A percentile compares a stretch with the other conserved stretches of the same genome.
Evolutionary conservation across 2,797 vertebrate genomes (phyloP).

Genomic region (Mus minutoides): DNA sequence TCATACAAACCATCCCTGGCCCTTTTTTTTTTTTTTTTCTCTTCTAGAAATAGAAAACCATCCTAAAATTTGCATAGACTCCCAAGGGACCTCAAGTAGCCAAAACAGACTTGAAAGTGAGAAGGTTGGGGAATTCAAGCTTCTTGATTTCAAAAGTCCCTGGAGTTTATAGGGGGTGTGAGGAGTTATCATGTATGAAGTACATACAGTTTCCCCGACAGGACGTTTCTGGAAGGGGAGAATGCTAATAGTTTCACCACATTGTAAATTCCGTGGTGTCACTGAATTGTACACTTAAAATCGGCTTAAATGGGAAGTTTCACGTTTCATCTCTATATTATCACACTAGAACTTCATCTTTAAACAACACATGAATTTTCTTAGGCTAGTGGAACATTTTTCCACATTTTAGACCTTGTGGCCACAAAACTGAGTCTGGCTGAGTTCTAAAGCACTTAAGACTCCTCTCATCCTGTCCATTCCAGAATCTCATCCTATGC

Average conservation of each 20-base stretch:
- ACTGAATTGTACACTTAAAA: not conserved
- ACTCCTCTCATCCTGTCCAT: not conserved
- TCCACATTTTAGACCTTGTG: slow-evolving; percentile 38
- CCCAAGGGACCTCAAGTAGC: not conserved
- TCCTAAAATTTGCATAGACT: slow-evolving; percentile 16
- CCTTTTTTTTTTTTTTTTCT: not conserved
- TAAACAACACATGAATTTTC: not conserved
- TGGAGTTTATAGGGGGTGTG: not conserved
- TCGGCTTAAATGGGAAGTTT: not conserved
- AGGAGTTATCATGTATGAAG: not conserved
- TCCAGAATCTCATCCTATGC: not conserved
- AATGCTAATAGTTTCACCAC: not conserved
- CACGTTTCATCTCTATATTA: not conserved
- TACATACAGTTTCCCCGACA: not conserved
- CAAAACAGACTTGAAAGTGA: slow-evolving; percentile 16
- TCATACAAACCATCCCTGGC: not conserved
- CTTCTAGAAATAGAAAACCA: slow-evolving; percentile 29
- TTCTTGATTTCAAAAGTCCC: not conserved
- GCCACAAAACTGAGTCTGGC: slow-evolving; percentile 39
- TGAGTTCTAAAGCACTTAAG: slow-evolving; percentile 3
- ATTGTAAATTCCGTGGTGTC: not conserved
- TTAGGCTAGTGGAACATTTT: slow-evolving; percentile 9
- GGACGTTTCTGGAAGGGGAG: not conserved
- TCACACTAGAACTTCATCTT: not conserved
- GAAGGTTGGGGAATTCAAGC: not conserved